Conservation (phyloP, 2,113 vertebrate genomes). For the Amphiprion ocellaris region DNA sequence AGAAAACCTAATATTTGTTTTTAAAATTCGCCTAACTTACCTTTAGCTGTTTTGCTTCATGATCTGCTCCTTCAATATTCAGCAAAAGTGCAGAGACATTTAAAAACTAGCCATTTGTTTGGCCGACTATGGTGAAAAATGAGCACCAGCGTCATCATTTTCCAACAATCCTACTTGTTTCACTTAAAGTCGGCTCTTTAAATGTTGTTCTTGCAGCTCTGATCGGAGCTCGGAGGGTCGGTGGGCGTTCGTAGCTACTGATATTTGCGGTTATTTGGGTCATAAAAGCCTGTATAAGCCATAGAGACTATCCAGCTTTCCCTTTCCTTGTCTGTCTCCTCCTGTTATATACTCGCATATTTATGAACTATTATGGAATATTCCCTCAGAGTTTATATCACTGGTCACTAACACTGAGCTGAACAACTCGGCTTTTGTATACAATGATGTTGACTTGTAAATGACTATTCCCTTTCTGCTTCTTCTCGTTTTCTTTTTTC, state of each 20-base stretch:
- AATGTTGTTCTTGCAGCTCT: slow-evolving; percentile 6
- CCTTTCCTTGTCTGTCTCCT: slow-evolving; percentile 47
- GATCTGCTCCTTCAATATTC: no score
- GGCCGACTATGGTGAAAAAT: neutral
- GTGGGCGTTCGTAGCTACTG: slow-evolving; percentile 17
- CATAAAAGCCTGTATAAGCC: slow-evolving; percentile 74
- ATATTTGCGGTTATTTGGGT: slow-evolving; percentile 59
- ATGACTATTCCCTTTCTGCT: slow-evolving; percentile 70
- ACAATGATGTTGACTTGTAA: slow-evolving; percentile 73
- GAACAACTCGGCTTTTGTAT: slow-evolving; percentile 80
- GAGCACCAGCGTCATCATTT: slow-evolving; percentile 4
- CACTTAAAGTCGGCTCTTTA: neutral
- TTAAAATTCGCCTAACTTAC: no score
- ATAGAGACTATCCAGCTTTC: slow-evolving; percentile 72
- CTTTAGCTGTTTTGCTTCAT: no score
- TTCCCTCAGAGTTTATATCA: slow-evolving; percentile 82
- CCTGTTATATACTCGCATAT: slow-evolving; percentile 78
- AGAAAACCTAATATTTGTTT: no score
- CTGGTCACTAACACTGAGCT: slow-evolving; percentile 84
- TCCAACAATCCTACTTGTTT: slow-evolving; percentile 54
- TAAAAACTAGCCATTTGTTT: no score
- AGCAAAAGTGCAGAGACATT: no score
- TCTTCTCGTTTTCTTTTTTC: slow-evolving; percentile 48
- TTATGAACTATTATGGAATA: slow-evolving; percentile 79
- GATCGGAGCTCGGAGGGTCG: neutral